Evolutionary conservation across 30 jellyfish, hydroid and myxozoan genomes (phyloP).

Genomic region (Hydractinia symbiolongicarpus): DNA sequence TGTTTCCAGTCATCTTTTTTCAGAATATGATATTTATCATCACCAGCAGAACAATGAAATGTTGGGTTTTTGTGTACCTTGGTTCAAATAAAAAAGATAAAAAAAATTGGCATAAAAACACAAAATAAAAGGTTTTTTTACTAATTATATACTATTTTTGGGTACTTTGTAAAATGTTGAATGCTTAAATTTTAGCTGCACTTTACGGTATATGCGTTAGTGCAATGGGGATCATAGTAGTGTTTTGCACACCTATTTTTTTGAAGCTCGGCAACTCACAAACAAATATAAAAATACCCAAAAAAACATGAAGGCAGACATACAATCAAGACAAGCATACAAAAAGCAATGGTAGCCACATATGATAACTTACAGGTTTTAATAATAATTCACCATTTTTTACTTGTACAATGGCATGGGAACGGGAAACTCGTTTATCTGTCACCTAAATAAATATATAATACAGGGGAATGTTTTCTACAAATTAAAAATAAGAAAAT

Average conservation of each 20-base stretch:
- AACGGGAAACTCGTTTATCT: conserved; percentile 63
- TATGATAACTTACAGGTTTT: conserved; percentile 50
- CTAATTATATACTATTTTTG: too few relatives aligned
- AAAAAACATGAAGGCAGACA: too few relatives aligned
- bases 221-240: too few relatives aligned
- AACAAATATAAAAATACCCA: too few relatives aligned
- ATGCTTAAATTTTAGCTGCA: too few relatives aligned
- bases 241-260: too few relatives aligned
- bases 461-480: not conserved
- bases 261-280: too few relatives aligned
- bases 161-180: too few relatives aligned
- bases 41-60: conserved; percentile 8
- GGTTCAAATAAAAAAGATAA: too few relatives aligned
- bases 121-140: too few relatives aligned
- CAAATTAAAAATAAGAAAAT: not conserved
- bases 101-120: not conserved
- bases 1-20: conserved; percentile 44
- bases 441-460: conserved; percentile 26
- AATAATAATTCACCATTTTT: conserved; percentile 29
- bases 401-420: conserved; percentile 48
- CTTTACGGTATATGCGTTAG: too few relatives aligned
- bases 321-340: not conserved
- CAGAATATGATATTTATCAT: conserved; percentile 1
- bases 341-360: not conserved
- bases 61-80: conserved; percentile 45